Percentiles rank a stretch among this genome's conserved stretches.
Conservation (phyloP, 2,797 vertebrate species). For the Sciurus carolinensis region DNA sequence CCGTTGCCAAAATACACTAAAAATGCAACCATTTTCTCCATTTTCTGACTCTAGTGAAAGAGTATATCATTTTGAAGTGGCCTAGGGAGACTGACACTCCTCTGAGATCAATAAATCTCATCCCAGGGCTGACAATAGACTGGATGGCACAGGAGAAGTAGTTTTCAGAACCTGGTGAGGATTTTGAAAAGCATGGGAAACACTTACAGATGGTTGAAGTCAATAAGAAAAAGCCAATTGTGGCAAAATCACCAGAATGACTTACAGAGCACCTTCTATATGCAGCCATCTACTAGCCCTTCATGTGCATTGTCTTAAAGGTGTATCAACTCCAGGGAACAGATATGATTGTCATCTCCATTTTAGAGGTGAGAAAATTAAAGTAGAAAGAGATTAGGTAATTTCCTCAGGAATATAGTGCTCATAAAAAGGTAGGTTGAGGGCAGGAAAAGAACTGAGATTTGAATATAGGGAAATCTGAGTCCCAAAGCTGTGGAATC, state of each 20-base stretch:
- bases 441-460: neutral
- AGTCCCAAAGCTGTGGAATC: neutral
- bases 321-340: neutral
- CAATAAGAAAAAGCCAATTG: neutral
- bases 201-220: conserved; percentile 26
- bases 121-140: neutral
- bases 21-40: conserved; percentile 56
- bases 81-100: neutral
- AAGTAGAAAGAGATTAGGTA: neutral
- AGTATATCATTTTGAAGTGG: conserved; percentile 41
- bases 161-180: neutral
- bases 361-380: conserved; percentile 42
- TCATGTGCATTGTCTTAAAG: neutral
- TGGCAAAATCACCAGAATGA: neutral
- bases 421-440: neutral
- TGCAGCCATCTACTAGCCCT: neutral
- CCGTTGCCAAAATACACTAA: conserved; percentile 1
- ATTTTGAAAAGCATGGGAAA: neutral
- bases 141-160: neutral
- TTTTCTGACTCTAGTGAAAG: conserved; percentile 59
- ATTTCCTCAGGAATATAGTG: neutral
- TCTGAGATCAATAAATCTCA: neutral
- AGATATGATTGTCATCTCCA: neutral
- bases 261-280: neutral
- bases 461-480: conserved; percentile 29